Base-by-base conservation (phyloP, 2,888 invertebrate genomes). In the Hirtodrosophila confusa region DNA sequence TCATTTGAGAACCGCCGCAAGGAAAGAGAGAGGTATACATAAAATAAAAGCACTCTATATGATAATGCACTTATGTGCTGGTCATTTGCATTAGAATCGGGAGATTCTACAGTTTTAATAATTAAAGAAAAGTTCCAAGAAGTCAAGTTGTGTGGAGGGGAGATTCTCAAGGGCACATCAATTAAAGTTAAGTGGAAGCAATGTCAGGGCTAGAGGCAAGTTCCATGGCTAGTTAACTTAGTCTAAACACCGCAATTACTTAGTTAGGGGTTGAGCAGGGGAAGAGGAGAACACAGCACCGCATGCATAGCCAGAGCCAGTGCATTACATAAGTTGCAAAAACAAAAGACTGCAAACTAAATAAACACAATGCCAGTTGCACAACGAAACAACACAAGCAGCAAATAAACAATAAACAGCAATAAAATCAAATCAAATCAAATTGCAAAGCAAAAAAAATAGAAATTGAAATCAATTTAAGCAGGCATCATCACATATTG, bases 381-480 rank as follows among this genome's bases (percentile, higher is more conserved):
- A 47, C 12, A 57, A 45, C 11, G 17, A 27, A 27, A 27, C 27
- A 27, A 27, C 61, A 63, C 40, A 56, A 62, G 35, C 40, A 50
- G 40, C 55, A 47, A 49, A 41, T 11, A 56, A 62, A 63, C 64
- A 48, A 56, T 39, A 9, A 49, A 55, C 48, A 41, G 31, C 50
- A 73, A 71, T 58, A 9, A 62, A 72, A 54, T 41, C 29, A 41
- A 44, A 62, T 29, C 57, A 54, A 69, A 58, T 48, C 54, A 66
- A 57, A 68, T 55, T 31, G 7, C 51, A 70, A 55, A 50, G 53
- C 53, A 57, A 56, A 31, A 36, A 41, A 31, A 49, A 47, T 40
- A 39, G 36, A 58, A 73, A 86, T 85, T 78, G 49, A 83, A 74
- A 82, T 78, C 69, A 88, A 83, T 78, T 72, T 35, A 67, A 57